A percentile compares a stretch with the other conserved stretches of the same genome.
phyloP scores from a whole-genome alignment of 2,888 invertebrate genomes.

The Sicus ferrugineus region DNA sequence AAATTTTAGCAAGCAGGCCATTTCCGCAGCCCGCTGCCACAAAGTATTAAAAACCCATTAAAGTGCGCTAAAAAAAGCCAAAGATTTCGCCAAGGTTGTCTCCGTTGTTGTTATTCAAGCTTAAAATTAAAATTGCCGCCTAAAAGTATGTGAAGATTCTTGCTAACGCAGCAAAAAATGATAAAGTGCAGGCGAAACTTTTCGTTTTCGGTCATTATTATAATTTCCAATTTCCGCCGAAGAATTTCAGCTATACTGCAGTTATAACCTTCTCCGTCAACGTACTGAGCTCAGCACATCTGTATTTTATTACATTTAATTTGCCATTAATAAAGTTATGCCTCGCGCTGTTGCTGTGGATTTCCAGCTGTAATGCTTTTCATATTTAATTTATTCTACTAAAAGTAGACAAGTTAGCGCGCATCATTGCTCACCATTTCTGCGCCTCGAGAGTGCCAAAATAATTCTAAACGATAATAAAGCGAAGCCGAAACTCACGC shows the following conservation, averaged over 20 bases:
- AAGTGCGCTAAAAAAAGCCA: constrained; percentile 50
- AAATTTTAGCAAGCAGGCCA: constrained; percentile 27
- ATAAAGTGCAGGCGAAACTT: constrained; percentile 56
- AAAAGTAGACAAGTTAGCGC: not conserved
- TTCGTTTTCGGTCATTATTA: constrained; percentile 53
- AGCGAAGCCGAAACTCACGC: not conserved
- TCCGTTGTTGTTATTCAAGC: constrained; percentile 57
- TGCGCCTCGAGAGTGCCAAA: not conserved
- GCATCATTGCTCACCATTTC: constrained; percentile 13
- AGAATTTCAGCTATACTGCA: not conserved
- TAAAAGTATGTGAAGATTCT: constrained; percentile 3
- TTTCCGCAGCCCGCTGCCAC: not conserved
- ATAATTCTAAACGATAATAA: constrained; percentile 4
- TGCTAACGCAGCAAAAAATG: constrained; percentile 47
- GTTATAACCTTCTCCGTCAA: constrained; percentile 24
- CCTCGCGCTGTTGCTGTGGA: not conserved
- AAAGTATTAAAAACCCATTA: constrained; percentile 55
- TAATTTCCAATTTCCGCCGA: constrained; percentile 42
- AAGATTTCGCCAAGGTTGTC: not conserved
- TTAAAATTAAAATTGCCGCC: constrained; percentile 58
- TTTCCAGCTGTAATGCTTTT: not conserved
- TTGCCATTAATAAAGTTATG: constrained; percentile 59
- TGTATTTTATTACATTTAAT: constrained; percentile 63
- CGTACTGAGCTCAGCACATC: constrained; percentile 62
- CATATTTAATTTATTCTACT: constrained; percentile 19